Evolutionary conservation across 1,140 invertebrate genomes (phyloP).

Genomic region (Drosophila mauritiana): DNA sequence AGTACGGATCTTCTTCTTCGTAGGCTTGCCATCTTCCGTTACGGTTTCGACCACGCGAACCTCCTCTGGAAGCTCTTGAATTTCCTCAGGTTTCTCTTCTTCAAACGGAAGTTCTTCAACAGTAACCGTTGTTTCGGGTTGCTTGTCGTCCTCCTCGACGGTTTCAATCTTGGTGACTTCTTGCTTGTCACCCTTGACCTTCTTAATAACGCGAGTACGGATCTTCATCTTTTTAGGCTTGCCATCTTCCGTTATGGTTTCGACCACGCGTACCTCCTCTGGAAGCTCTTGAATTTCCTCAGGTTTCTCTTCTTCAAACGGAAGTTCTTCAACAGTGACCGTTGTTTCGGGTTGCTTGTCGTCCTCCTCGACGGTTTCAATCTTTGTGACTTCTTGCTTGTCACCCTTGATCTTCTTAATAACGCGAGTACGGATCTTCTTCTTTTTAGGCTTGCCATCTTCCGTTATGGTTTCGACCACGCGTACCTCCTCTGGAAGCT

Average conservation of each 20-base stretch:
- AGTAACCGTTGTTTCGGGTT: background rate
- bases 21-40: conserved; percentile 1
- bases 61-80: conserved; percentile 9
- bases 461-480: background rate
- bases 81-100: background rate
- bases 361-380: conserved; percentile 9
- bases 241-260: background rate
- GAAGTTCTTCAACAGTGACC: background rate
- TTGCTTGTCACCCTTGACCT: conserved; percentile 10
- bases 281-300: conserved; percentile 6
- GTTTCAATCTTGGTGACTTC: conserved; percentile 8
- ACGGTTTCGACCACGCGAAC: conserved; percentile 3
- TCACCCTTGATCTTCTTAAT: conserved; percentile 10
- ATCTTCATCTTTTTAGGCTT: conserved; percentile 5
- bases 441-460: conserved; percentile 9
- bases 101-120: conserved; percentile 1
- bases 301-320: background rate
- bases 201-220: conserved; percentile 3
- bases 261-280: conserved; percentile 1
- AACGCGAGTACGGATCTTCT: conserved; percentile 7
- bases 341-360: conserved; percentile 3
- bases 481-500: conserved; percentile 4
- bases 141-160: conserved; percentile 5
- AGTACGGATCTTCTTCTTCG: conserved; percentile 12
- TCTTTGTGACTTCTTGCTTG: conserved; percentile 8